These are phyloP conservation scores for Drosophila falleni DNA, from an alignment of 2,888 invertebrate genomes.

Conservation along the genomic window DNA sequence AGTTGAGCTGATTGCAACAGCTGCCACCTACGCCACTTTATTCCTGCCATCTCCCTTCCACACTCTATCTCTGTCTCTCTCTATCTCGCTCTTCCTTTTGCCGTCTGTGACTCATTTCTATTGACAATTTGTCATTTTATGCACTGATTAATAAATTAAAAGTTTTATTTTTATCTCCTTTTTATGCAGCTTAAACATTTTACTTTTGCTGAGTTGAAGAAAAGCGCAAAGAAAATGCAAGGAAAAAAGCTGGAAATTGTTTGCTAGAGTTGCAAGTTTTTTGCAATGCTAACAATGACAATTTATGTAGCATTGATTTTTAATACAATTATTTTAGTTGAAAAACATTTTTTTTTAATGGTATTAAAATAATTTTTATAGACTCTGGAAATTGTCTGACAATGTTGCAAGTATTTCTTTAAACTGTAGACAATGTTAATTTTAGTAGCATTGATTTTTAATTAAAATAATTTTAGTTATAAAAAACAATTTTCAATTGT, in stretches of 20 bases:
- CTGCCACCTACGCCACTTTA: slow-evolving; percentile 37
- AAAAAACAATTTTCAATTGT: too few relatives aligned
- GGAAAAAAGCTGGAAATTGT: slow-evolving; percentile 1
- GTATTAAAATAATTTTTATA: too few relatives aligned
- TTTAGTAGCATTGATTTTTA: too few relatives aligned
- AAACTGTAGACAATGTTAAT: too few relatives aligned
- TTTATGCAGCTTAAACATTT: not conserved
- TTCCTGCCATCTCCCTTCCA: not conserved
- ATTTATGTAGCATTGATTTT: slow-evolving; percentile 70
- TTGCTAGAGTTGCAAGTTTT: slow-evolving; percentile 1
- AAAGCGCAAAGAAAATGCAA: slow-evolving; percentile 25
- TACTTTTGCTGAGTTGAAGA: slow-evolving; percentile 48
- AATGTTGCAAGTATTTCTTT: too few relatives aligned
- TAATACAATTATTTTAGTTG: slow-evolving; percentile 29
- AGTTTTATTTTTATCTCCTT: slow-evolving; percentile 25
- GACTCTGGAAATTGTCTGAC: too few relatives aligned
- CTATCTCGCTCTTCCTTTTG: not conserved
- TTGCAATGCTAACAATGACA: slow-evolving; percentile 33
- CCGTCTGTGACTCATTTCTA: slow-evolving; percentile 23
- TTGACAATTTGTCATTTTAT: slow-evolving; percentile 53
- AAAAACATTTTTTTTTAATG: too few relatives aligned
- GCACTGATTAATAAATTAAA: slow-evolving; percentile 65
- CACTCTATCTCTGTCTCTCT: not conserved
- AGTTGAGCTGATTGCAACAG: slow-evolving; percentile 68
- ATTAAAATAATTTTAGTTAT: too few relatives aligned